phyloP scores from a whole-genome alignment of 1,140 invertebrate genomes.

The Trachymyrmex septentrionalis region DNA sequence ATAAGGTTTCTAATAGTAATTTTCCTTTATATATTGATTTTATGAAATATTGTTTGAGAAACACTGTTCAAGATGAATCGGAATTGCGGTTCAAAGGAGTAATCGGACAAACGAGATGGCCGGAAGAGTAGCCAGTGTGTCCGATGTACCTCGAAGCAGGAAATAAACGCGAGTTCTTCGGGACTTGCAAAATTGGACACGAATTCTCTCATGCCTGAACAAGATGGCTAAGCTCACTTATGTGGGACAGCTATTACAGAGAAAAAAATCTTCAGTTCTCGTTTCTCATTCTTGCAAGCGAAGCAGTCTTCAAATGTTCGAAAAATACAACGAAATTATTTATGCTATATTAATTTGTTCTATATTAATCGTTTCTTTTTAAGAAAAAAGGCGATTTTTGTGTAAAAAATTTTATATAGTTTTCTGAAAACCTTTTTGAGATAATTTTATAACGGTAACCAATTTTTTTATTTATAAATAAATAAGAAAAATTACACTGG shows the following conservation, averaged over 20 bases:
- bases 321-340: conserved; percentile 3
- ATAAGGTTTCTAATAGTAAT: not conserved
- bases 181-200: conserved; percentile 28
- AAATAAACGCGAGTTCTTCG: conserved; percentile 65
- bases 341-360: not conserved
- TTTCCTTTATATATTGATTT: not conserved
- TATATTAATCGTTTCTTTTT: not conserved
- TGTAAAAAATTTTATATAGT: not conserved
- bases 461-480: not conserved
- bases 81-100: conserved; percentile 30
- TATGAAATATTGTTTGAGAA: not conserved
- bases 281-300: conserved; percentile 34
- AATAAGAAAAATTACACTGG: no score
- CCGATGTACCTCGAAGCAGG: conserved; percentile 24
- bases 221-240: conserved; percentile 30
- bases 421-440: no score
- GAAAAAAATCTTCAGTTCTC: conserved; percentile 44
- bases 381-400: not conserved
- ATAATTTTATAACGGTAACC: not conserved
- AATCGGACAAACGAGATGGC: conserved; percentile 39
- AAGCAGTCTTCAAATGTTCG: conserved; percentile 1
- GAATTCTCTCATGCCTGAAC: not conserved
- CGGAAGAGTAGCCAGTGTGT: conserved; percentile 29
- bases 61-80: conserved; percentile 8
- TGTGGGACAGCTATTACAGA: not conserved